Percentiles rank a stretch among this genome's conserved stretches.
These are phyloP conservation scores for Dioctria rufipes DNA, from an alignment of 2,888 invertebrate species.

Conservation along the genomic window DNA sequence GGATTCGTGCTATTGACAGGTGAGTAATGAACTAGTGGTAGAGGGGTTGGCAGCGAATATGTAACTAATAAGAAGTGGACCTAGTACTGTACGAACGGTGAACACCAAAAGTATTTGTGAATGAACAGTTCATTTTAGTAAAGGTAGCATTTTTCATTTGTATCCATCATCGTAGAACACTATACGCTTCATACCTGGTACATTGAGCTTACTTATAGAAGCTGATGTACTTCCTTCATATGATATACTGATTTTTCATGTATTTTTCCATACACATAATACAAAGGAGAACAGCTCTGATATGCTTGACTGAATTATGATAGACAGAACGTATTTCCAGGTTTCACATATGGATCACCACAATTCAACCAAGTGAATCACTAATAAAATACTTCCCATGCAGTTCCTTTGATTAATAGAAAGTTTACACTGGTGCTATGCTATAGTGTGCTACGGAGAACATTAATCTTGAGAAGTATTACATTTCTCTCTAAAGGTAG, in stretches of 20 bases:
- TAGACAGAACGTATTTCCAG: not conserved
- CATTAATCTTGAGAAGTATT: conserved; percentile 40
- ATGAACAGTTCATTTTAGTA: conserved; percentile 23
- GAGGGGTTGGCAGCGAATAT: conserved; percentile 36
- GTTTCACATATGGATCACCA: not conserved
- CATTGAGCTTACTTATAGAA: not conserved
- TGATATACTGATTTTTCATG: not conserved
- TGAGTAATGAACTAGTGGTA: conserved; percentile 49
- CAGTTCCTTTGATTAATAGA: conserved; percentile 43
- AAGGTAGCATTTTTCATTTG: conserved; percentile 27
- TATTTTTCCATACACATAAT: no score
- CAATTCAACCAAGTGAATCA: not conserved
- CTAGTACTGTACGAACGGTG: not conserved
- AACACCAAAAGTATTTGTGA: conserved; percentile 1
- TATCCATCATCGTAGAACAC: not conserved
- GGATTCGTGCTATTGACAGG: conserved; percentile 54
- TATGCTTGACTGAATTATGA: conserved; percentile 38
- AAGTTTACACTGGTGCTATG: conserved; percentile 15
- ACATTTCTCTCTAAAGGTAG: not conserved
- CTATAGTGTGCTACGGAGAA: not conserved
- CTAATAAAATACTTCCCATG: conserved; percentile 19
- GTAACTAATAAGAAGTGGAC: conserved; percentile 44
- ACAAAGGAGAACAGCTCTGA: not conserved
- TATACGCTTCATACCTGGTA: not conserved
- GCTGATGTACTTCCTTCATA: not conserved